Evolutionary conservation across 2,797 vertebrate species (phyloP).

Genomic region (Leontopithecus rosalia): DNA sequence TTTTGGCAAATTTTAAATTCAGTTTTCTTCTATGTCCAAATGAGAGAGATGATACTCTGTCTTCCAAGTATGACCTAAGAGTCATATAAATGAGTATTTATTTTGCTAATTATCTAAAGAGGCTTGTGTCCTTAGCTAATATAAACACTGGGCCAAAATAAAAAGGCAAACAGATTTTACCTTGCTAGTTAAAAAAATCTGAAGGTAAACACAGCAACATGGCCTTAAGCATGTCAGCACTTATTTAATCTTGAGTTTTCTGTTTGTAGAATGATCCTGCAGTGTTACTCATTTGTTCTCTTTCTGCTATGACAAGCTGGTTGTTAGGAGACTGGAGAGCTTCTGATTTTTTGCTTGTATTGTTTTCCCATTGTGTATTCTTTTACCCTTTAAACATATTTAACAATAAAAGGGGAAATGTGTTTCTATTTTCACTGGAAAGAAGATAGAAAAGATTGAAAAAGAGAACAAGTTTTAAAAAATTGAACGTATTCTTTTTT

Average conservation of each 20-base stretch:
- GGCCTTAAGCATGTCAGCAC: not conserved
- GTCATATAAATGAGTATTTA: not conserved
- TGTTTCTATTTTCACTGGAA: not conserved
- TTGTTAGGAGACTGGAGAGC: not conserved
- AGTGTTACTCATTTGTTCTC: not conserved
- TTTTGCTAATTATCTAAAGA: not conserved
- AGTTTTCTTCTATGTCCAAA: not conserved
- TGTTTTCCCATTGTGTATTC: not conserved
- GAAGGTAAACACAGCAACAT: not conserved
- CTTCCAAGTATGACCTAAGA: not conserved
- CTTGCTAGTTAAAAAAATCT: not conserved
- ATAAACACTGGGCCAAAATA: slow-evolving; percentile 22
- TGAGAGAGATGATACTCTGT: not conserved
- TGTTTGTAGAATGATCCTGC: not conserved
- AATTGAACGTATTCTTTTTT: not conserved
- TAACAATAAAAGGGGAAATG: not conserved
- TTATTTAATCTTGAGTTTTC: not conserved
- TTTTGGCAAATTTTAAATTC: slow-evolving; percentile 39
- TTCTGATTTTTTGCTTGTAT: not conserved
- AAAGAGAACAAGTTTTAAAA: not conserved
- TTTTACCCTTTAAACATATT: not conserved
- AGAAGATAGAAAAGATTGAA: not conserved
- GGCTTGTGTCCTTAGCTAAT: not conserved
- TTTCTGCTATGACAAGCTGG: not conserved
- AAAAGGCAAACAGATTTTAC: slow-evolving; percentile 20